These are phyloP conservation scores for Plusia festucae DNA, from an alignment of 2,888 invertebrate species.

Conservation along the genomic window DNA sequence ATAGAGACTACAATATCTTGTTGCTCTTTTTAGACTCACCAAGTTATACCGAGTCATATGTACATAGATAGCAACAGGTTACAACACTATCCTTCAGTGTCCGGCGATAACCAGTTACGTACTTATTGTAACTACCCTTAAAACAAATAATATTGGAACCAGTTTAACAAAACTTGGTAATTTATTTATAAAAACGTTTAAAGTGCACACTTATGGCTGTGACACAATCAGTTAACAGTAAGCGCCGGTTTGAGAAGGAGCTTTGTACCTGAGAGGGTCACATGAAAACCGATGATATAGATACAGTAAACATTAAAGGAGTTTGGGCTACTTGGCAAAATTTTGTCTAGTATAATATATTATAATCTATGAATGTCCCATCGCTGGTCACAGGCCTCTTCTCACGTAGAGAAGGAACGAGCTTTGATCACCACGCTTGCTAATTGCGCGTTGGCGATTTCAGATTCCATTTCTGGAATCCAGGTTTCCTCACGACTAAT, in stretches of 20 bases:
- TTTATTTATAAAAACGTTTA: neutral
- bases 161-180: neutral
- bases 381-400: no score
- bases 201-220: neutral
- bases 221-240: neutral
- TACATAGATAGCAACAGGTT: neutral
- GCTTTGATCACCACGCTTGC: no score
- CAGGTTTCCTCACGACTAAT: no score
- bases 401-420: no score
- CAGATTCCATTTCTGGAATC: no score
- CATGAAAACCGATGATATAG: no score
- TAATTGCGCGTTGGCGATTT: no score
- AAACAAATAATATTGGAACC: neutral
- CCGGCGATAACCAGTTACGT: neutral
- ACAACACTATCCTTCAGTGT: neutral
- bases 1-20: neutral
- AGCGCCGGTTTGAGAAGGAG: neutral
- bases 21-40: neutral
- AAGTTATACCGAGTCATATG: neutral
- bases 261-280: no score
- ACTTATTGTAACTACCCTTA: constrained; percentile 1
- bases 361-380: no score
- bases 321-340: no score
- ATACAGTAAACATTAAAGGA: no score
- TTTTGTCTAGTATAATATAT: no score